These are phyloP conservation scores for Opisthocomus hoazin DNA, from an alignment of 2,113 vertebrate species.

Conservation along the genomic window DNA sequence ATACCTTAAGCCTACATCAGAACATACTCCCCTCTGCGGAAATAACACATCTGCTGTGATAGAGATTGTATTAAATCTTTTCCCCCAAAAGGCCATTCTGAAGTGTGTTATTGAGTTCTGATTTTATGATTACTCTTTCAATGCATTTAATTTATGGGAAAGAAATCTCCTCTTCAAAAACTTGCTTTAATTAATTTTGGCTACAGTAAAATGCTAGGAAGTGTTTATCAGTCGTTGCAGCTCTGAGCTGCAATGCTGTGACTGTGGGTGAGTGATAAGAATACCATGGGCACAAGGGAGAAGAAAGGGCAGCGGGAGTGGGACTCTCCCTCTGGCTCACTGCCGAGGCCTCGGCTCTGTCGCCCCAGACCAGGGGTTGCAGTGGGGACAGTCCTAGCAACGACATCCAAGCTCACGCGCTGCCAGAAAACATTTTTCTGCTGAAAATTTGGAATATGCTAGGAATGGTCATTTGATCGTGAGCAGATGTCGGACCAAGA, in stretches of 20 bases:
- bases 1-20: neutral
- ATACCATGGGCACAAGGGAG: neutral
- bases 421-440: neutral
- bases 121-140: neutral
- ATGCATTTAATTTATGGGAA: constrained; percentile 18
- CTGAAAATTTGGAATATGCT: neutral
- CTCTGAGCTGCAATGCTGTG: neutral
- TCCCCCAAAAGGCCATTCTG: neutral
- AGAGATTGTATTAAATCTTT: neutral
- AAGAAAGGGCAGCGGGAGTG: neutral
- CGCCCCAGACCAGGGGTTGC: accelerated
- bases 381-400: neutral
- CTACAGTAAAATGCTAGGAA: neutral
- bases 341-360: neutral
- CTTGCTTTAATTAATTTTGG: constrained; percentile 18
- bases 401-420: neutral
- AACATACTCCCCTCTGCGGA: neutral
- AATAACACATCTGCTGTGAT: neutral
- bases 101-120: neutral
- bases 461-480: neutral
- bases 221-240: neutral
- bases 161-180: neutral
- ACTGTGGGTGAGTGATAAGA: neutral
- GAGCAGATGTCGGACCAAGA: neutral
- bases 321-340: neutral